phyloP scores from a whole-genome alignment of 2,113 vertebrate species.

The Crocuta crocuta region DNA sequence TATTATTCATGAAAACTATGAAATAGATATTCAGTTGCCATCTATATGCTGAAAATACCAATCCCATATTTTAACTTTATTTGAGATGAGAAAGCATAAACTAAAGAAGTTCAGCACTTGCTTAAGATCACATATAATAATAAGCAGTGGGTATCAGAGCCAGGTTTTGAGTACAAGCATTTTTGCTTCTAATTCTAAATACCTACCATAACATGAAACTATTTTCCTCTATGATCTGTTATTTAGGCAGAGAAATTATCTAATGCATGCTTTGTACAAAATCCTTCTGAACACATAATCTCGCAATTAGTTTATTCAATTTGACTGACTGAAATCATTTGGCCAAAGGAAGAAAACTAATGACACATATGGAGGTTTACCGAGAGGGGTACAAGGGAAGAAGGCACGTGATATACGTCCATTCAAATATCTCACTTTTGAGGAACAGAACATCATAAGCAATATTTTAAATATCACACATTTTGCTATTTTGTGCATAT shows the following conservation, averaged over 20 bases:
- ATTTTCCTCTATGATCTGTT: neutral
- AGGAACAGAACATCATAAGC: neutral
- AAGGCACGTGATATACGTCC: neutral
- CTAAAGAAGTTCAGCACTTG: neutral
- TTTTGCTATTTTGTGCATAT: neutral
- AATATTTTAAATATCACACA: neutral
- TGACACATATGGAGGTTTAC: neutral
- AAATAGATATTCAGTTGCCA: neutral
- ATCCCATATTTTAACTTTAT: neutral
- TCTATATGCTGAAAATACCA: neutral
- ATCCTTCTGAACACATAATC: neutral
- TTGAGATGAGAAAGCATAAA: neutral
- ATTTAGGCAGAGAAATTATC: neutral
- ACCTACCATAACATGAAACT: neutral
- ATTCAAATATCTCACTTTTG: neutral
- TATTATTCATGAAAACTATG: neutral
- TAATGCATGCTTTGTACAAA: slow-evolving; percentile 2
- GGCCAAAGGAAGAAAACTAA: neutral
- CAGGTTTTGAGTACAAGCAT: neutral
- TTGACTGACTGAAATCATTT: neutral
- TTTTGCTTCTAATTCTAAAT: neutral
- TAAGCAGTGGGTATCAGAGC: neutral
- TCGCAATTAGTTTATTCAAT: neutral
- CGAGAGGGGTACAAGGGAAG: fast-evolving
- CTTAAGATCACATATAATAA: neutral